Conservation (phyloP, 2,888 invertebrate species). For the Amphimallon solstitiale region DNA sequence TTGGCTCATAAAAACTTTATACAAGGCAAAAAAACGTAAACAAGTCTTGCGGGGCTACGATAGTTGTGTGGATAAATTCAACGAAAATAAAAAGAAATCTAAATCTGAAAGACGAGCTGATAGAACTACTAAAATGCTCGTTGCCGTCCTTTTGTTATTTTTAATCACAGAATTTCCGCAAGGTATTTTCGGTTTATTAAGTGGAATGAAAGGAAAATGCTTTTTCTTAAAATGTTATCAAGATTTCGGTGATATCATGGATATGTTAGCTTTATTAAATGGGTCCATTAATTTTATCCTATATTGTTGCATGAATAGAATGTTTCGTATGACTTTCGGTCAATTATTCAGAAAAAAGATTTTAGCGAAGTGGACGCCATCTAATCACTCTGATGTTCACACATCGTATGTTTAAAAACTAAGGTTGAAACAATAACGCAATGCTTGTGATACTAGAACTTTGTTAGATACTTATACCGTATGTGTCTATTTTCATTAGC, state of each 20-base stretch:
- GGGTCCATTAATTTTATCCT: slow-evolving; percentile 93
- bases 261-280: slow-evolving; percentile 88
- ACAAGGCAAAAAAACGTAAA: slow-evolving; percentile 79
- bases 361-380: slow-evolving; percentile 69
- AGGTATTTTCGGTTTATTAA: slow-evolving; percentile 69
- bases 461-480: background rate
- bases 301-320: slow-evolving; percentile 93
- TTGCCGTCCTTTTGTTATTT: slow-evolving; percentile 87
- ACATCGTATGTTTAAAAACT: slow-evolving; percentile 71
- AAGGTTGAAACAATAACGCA: background rate
- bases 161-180: slow-evolving; percentile 88
- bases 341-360: slow-evolving; percentile 74
- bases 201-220: slow-evolving; percentile 72
- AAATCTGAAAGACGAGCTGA: slow-evolving; percentile 82
- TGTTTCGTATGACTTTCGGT: slow-evolving; percentile 85
- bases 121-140: slow-evolving; percentile 88
- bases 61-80: slow-evolving; percentile 63
- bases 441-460: slow-evolving; percentile 3
- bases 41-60: slow-evolving; percentile 75
- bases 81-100: slow-evolving; percentile 60
- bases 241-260: slow-evolving; percentile 86
- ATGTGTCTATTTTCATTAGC: too few species aligned
- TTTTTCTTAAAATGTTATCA: slow-evolving; percentile 85
- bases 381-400: slow-evolving; percentile 72
- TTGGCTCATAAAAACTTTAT: slow-evolving; percentile 77